Evolutionary conservation across 1,140 invertebrate species (phyloP).

Genomic region (Polypedilum pembai): DNA sequence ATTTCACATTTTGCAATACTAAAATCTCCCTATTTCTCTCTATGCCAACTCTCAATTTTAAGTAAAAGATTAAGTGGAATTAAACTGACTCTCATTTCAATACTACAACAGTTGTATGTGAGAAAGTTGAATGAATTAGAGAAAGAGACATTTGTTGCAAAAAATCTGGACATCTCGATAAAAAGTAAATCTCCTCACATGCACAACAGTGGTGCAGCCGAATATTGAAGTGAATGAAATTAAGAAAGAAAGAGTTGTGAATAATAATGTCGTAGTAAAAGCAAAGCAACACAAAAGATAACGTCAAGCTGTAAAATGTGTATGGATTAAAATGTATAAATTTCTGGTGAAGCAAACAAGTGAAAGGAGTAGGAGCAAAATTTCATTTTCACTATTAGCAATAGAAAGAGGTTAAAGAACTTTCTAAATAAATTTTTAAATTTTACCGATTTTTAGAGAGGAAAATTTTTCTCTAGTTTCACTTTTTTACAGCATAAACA

Average conservation of each 20-base stretch:
- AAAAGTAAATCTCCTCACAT: not conserved
- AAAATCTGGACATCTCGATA: constrained; percentile 16
- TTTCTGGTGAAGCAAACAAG: not conserved
- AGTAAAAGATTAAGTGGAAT: constrained; percentile 26
- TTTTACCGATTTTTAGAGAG: too few species aligned
- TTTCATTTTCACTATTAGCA: too few species aligned
- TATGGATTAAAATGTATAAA: not conserved
- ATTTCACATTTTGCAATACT: constrained; percentile 3
- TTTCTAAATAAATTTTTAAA: too few species aligned
- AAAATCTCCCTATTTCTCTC: not conserved
- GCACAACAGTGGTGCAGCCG: too few species aligned
- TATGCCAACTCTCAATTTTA: not conserved
- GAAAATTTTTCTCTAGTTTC: too few species aligned
- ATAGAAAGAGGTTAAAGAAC: too few species aligned
- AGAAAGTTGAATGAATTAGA: not conserved
- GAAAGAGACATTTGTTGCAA: not conserved
- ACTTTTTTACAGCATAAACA: too few species aligned
- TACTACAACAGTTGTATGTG: not conserved
- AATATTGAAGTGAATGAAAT: too few species aligned
- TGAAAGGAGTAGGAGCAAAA: not conserved
- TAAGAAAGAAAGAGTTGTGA: not conserved
- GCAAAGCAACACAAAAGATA: not conserved
- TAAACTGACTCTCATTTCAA: constrained; percentile 23
- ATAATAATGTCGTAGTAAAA: too few species aligned
- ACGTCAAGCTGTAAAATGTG: constrained; percentile 12